Evolutionary conservation across 2,113 vertebrate species (phyloP).

Genomic region (Microcebus tavaratra): DNA sequence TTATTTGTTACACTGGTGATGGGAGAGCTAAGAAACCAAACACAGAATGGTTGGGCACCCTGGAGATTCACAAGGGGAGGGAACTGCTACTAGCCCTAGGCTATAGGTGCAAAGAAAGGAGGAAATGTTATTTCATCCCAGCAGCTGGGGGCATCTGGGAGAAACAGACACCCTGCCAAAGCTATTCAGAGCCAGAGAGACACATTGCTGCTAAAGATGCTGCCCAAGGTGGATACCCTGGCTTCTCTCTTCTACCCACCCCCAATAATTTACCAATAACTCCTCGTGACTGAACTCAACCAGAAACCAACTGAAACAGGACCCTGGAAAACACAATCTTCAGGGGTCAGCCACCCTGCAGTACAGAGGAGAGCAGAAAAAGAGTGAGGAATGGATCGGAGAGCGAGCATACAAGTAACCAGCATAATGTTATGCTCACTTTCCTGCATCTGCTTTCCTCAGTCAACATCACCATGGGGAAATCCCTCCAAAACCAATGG

Average conservation of each 20-base stretch:
- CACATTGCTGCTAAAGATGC: background rate
- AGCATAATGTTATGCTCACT: background rate
- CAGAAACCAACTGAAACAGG: background rate
- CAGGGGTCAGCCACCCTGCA: too few species aligned
- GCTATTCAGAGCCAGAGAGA: background rate
- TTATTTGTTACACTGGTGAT: background rate
- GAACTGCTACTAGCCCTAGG: background rate
- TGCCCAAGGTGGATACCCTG: background rate
- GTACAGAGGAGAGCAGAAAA: background rate
- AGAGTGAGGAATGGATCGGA: background rate
- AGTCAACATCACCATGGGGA: background rate
- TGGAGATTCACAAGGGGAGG: background rate
- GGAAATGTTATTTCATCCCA: background rate
- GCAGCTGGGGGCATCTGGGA: background rate
- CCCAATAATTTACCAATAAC: background rate
- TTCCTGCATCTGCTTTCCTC: background rate
- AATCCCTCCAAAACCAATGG: background rate
- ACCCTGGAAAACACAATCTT: background rate
- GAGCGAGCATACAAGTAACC: background rate
- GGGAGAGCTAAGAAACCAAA: background rate
- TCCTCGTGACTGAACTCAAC: background rate
- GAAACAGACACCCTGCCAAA: fast-evolving
- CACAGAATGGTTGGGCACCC: background rate
- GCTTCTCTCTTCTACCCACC: background rate
- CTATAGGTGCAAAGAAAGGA: background rate